Evolutionary conservation across 2,113 vertebrate genomes (phyloP), one percentile per base, ranked within the genome.

Genomic region (Thermophis baileyi): DNA sequence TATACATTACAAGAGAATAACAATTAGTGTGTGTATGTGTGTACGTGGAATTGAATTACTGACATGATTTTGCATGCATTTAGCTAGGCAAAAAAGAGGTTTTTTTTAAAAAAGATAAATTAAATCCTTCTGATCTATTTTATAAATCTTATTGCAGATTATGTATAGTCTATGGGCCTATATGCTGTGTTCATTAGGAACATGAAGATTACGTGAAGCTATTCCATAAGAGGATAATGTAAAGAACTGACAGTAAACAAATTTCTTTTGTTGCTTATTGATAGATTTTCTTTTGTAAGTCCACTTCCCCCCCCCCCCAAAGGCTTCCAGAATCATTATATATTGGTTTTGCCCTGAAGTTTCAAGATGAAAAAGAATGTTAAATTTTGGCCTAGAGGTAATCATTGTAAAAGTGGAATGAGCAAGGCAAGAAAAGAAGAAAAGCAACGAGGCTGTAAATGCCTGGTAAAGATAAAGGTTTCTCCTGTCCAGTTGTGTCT

Each of bases 1-100:
- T 40, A 40, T 20, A 96, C 96, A 95, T 95, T 90, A 89, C 44
- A 27, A 94, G 91, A 93, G 89, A 94, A 63, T 93, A 88, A 2
- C 6, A 69, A 40, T 87, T 94, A 91, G 47, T n/a, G 87, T 53
- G 22, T 47, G 14, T 24, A 53, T 18, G 44, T 47, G 44, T 69
- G 46, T 47, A 35, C 5, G 16, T 50, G 51, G 93, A 25, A 54
- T 90, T 12, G 92, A 96, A 95, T 87, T 89, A 6, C 9, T 94
- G 89, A 51, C 53, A 91, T 1, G 20, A 1, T 14, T 90, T 94
- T 90, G 55, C 18, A 85, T 25, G 89, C 47, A n/a, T 92, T 90
- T 94, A 90, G 57, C 14, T 46, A 89, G 63, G 27, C 0, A 49
- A 8, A 49, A n/a, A 90, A 0, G 35, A 1, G 22, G 54, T 55